phyloP scores from a whole-genome alignment of 2,888 invertebrate species.

The Petrophora chlorosata region DNA sequence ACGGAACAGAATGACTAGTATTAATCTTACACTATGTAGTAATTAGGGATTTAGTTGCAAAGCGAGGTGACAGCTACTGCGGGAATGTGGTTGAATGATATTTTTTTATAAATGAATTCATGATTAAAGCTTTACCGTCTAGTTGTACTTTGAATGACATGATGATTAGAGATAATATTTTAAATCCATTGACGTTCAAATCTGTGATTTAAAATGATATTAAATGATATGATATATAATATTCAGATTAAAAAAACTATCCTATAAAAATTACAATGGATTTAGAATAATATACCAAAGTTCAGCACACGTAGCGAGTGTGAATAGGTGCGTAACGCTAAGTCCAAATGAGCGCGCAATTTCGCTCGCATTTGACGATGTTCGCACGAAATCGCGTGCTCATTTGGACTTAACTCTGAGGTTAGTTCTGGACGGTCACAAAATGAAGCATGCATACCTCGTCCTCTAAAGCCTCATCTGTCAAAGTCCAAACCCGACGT shows the following conservation, averaged over 20 bases:
- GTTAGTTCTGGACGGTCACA: not conserved
- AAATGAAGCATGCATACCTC: constrained; percentile 15
- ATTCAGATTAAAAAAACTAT: no score
- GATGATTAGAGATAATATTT: not conserved
- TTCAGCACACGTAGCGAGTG: constrained; percentile 53
- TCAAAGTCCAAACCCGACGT: constrained; percentile 2
- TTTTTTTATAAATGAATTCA: no score
- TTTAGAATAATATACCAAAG: constrained; percentile 34
- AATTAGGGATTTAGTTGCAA: constrained; percentile 38
- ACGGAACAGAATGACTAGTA: constrained; percentile 41
- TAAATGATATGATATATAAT: no score
- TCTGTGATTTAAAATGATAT: no score
- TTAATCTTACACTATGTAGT: constrained; percentile 19
- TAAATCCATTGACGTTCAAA: not conserved
- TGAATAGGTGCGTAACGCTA: constrained; percentile 37
- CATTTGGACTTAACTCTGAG: not conserved
- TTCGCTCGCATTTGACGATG: not conserved
- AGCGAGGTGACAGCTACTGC: constrained; percentile 31
- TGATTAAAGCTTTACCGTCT: not conserved
- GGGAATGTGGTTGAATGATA: not conserved
- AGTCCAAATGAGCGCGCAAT: not conserved
- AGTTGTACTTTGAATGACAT: not conserved
- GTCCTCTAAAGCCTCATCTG: not conserved
- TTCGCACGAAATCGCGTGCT: not conserved
- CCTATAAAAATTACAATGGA: constrained; percentile 36